These are phyloP conservation scores for Pangasius krempfi DNA, from an alignment of 2,797 vertebrate genomes.

Conservation along the genomic window DNA sequence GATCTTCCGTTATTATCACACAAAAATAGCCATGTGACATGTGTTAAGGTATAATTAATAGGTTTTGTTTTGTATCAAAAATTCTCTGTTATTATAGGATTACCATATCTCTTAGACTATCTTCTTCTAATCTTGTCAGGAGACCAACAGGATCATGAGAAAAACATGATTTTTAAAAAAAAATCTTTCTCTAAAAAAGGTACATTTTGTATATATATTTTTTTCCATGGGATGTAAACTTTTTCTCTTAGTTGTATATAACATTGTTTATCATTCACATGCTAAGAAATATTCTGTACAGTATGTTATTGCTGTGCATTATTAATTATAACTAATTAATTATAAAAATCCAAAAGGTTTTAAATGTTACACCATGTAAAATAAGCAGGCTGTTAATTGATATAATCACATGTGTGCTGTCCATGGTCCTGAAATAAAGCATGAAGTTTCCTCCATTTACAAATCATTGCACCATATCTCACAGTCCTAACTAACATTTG, in stretches of 20 bases:
- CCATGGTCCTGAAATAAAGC: slow-evolving; percentile 60
- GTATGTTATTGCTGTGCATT: too few relatives aligned
- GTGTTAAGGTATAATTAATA: not conserved
- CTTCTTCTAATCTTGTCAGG: not conserved
- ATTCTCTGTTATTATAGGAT: not conserved
- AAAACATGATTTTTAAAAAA: not conserved
- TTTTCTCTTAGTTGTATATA: not conserved
- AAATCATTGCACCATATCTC: not conserved
- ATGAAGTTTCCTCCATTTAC: not conserved
- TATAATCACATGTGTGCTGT: slow-evolving; percentile 49
- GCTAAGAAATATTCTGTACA: not conserved
- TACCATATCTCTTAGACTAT: not conserved
- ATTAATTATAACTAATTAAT: not conserved
- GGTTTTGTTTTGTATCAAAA: not conserved
- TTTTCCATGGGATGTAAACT: not conserved
- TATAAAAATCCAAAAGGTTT: not conserved
- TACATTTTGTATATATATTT: not conserved
- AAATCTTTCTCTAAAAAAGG: too few relatives aligned
- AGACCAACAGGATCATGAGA: not conserved
- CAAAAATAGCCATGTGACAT: not conserved
- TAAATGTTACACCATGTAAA: not conserved
- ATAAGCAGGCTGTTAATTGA: slow-evolving; percentile 17
- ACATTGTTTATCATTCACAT: not conserved
- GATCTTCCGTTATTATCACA: not conserved
- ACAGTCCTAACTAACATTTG: not conserved